Percentiles rank a stretch among this genome's conserved stretches.
Evolutionary conservation across 2,113 vertebrate species (phyloP).

Genomic region (Pongo pygmaeus): DNA sequence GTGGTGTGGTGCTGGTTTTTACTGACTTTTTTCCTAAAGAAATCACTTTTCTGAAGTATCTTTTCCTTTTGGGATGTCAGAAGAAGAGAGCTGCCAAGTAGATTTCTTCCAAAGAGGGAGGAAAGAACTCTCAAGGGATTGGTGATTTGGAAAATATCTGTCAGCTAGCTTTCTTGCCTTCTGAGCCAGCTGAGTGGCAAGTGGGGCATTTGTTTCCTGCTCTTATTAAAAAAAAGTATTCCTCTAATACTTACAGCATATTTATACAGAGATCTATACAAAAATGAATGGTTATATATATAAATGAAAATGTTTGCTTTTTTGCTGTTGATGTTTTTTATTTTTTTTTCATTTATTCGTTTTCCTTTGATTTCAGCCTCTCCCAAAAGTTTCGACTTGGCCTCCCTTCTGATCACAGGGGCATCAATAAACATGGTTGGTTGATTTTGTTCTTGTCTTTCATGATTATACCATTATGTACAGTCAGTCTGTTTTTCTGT

Average conservation of each 20-base stretch:
- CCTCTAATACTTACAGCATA: not conserved
- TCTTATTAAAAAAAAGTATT: not conserved
- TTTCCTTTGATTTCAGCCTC: not conserved
- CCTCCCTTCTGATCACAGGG: not conserved
- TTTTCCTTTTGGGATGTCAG: not conserved
- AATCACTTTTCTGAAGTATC: not conserved
- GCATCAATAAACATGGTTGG: not conserved
- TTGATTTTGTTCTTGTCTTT: slow-evolving; percentile 2
- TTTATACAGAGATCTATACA: not conserved
- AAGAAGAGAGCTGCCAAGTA: not conserved
- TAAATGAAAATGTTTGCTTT: not conserved
- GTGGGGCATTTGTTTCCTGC: not conserved
- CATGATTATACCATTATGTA: not conserved
- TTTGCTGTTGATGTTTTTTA: not conserved
- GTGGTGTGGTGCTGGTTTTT: not conserved
- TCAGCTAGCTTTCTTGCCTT: not conserved
- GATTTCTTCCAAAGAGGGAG: not conserved
- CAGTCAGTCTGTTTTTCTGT: not conserved
- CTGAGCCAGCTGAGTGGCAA: not conserved
- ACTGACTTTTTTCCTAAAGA: not conserved
- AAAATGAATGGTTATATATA: not conserved
- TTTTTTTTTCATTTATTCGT: not conserved
- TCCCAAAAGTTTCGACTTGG: not conserved
- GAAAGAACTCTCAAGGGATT: not conserved
- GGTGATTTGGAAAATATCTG: not conserved